Base-by-base conservation (phyloP, 64 coral and sea anemone species). In the Montipora cactus region DNA sequence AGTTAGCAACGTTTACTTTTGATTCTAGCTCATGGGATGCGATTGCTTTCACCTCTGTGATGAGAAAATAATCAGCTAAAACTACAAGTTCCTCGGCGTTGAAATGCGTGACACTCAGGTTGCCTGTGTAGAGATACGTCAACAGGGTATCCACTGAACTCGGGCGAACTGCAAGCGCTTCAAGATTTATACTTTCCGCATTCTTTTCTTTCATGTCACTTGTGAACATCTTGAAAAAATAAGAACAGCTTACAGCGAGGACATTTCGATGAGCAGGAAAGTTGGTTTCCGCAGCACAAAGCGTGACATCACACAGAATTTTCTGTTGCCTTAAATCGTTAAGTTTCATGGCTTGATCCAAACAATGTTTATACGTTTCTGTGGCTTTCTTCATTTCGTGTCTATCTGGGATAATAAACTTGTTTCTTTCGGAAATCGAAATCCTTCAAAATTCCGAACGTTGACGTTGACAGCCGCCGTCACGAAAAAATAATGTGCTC, bases 211-310 rank as follows among this genome's bases (percentile, higher is more conserved):
- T 94, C 92, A 94, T 94, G 23, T 94, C 78, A 77, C 87, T 94
- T 15, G 87, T 90, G 46, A 94, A 94, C 0, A 94, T 53, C 48
- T 81, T 94, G 55, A 83, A 83, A 52, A 94, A 94, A 49, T 94
- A 94, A 3, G 87, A 77, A 88, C 92, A 89, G 55, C 92, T 64
- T 14, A 81, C 92, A 76, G 92, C 87, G 2, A 94, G 81, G 21
- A 94, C 92, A 77, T 89, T 88, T 76, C 87, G 87, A 44, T 94
- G 92, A 52, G 92, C 92, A 13, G 50, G 87, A 75, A 94, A 94
- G 22, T 51, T 83, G 2, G 79, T 58, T 19, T 69, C 87, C 12
- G 57, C 81, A 13, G 89, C n/a, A 58, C 74, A 47, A 3, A 94
- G 75, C 1, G 23, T 59, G 18, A 94, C 79, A 61, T 94, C 92